Evolutionary conservation across 2,797 vertebrate genomes (phyloP), one percentile per base, ranked within the genome.

Genomic region (Falco columbarius): DNA sequence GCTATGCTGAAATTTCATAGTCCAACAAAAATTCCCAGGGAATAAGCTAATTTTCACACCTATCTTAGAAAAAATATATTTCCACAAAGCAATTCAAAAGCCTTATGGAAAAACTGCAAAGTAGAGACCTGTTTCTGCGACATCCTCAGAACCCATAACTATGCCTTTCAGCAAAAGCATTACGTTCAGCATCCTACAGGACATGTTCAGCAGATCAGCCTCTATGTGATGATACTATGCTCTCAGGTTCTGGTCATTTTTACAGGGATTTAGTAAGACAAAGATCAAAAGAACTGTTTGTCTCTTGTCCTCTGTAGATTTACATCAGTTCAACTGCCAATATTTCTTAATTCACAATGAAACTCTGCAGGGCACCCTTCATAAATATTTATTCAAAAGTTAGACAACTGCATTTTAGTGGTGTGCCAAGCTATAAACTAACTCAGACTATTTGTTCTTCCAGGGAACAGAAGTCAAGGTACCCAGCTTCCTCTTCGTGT

Each of bases 271-370:
- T 96, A 95, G 84, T 89, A 91, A 98, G 98, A 94, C 83, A 97
- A 92, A 97, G 98, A 98, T 98, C 98, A 99, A 99, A 98, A 97
- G 88, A 96, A 97, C 97, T 97, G 98, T 98, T 98, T 97, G 94
- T 97, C 98, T 98, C 97, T 98, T 95, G 86, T 90, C 95, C 92
- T 97, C 96, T 97, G 96, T 96, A 98, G 98, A 98, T 97, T 98
- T 98, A 98, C 97, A 97, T 96, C 96, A 93, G 97, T 98, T 98
- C 97, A 98, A 94, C 92, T 98, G 96, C 97, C 97, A 97, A 98
- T 98, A 98, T 96, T 98, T 97, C 91, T 95, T 95, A 96, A 98
- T 97, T 97, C 73, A 52, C 84, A 93, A 93, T 97, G 96, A 98
- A 98, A 98, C 80, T 98, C 49, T 81, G 95, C 97, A 98, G 96